A percentile compares a stretch with the other conserved stretches of the same genome.
These are phyloP conservation scores for Chaenocephalus aceratus DNA, from an alignment of 2,113 vertebrate species.

Conservation along the genomic window DNA sequence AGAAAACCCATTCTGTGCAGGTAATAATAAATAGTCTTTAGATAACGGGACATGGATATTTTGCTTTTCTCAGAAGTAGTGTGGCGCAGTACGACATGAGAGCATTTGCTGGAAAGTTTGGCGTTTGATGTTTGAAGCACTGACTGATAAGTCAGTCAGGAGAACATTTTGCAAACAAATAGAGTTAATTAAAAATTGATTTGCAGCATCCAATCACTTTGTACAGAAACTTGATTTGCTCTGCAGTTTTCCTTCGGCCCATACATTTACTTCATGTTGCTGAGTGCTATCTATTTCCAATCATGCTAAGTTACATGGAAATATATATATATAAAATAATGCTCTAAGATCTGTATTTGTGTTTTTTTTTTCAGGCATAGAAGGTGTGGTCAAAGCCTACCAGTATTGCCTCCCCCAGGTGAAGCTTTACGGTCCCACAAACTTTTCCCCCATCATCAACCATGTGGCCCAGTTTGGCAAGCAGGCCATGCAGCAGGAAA, in stretches of 20 bases:
- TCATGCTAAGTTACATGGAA: neutral
- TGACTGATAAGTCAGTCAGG: neutral
- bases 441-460: conserved; percentile 97
- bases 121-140: neutral
- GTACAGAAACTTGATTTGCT: neutral
- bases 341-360: neutral
- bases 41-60: neutral
- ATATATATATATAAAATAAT: neutral
- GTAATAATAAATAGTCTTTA: conserved; percentile 69
- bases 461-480: conserved; percentile 90
- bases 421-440: conserved; percentile 95
- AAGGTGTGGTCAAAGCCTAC: conserved; percentile 92
- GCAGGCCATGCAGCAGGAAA: conserved; percentile 88
- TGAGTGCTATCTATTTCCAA: neutral
- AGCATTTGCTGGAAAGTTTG: neutral
- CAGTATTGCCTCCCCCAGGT: conserved; percentile 92
- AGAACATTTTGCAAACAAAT: neutral
- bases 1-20: conserved; percentile 91
- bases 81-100: neutral
- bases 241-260: neutral
- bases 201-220: neutral
- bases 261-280: neutral
- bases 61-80: neutral
- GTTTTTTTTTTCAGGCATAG: conserved; percentile 84
- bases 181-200: neutral